A percentile compares a stretch with the other conserved stretches of the same genome.
These are phyloP conservation scores for Siniperca knerii DNA, from an alignment of 2,113 vertebrate species.

Conservation along the genomic window DNA sequence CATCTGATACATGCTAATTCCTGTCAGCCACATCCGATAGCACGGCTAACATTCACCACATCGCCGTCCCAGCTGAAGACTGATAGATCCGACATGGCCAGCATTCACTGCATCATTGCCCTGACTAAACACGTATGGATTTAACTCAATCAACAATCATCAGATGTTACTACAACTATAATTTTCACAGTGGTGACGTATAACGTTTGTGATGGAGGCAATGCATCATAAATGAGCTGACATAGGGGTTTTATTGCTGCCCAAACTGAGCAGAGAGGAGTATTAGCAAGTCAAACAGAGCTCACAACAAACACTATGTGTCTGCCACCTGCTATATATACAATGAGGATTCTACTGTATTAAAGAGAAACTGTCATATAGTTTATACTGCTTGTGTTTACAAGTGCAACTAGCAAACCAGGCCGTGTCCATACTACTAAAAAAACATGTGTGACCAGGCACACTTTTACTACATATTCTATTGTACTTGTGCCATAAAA, in stretches of 20 bases:
- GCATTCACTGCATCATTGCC: constrained; percentile 23
- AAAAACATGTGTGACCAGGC: neutral
- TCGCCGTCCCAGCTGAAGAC: constrained; percentile 32
- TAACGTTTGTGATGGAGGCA: neutral
- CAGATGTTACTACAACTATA: neutral
- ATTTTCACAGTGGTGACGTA: neutral
- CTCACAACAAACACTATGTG: neutral
- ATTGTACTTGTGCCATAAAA: neutral
- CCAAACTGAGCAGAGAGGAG: neutral
- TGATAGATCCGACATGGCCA: constrained; percentile 34
- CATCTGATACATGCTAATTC: constrained; percentile 85
- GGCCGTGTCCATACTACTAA: too few relatives aligned
- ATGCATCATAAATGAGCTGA: neutral
- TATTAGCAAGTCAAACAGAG: neutral
- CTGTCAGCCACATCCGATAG: constrained; percentile 81
- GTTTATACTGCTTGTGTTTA: neutral
- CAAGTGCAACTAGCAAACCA: neutral
- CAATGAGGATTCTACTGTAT: neutral
- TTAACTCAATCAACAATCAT: neutral
- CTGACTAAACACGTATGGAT: neutral
- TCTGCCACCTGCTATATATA: neutral
- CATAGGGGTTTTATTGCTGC: neutral
- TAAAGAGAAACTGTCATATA: neutral
- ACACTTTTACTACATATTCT: neutral
- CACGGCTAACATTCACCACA: constrained; percentile 67